phyloP scores from a whole-genome alignment of 2,113 vertebrate species.

The Etheostoma spectabile region DNA sequence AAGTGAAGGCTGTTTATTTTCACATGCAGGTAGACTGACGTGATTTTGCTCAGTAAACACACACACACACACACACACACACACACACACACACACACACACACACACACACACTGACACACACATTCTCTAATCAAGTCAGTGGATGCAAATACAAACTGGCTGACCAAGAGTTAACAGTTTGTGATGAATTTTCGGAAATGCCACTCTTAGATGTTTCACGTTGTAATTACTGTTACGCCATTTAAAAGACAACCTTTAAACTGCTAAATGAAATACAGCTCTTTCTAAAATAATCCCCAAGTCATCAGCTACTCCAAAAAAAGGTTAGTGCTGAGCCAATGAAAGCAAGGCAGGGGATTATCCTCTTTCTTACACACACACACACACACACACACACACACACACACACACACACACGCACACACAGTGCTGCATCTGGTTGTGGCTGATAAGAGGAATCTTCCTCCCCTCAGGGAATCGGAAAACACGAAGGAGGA shows the following conservation, averaged over 20 bases:
- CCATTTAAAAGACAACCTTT: slow-evolving; percentile 64
- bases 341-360: slow-evolving; percentile 67
- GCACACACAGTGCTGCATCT: slow-evolving; percentile 64
- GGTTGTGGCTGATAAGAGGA: slow-evolving; percentile 79
- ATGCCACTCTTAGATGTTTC: slow-evolving; percentile 58
- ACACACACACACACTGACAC: slow-evolving; percentile 27
- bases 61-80: slow-evolving; percentile 12
- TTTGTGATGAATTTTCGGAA: slow-evolving; percentile 58
- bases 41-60: slow-evolving; percentile 8
- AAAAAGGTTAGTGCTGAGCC: slow-evolving; percentile 62
- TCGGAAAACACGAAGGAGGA: slow-evolving; percentile 61
- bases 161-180: slow-evolving; percentile 33
- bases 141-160: slow-evolving; percentile 26
- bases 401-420: slow-evolving; percentile 25
- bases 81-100: slow-evolving; percentile 35
- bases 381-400: slow-evolving; percentile 23
- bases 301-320: slow-evolving; percentile 65
- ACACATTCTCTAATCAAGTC: slow-evolving; percentile 21
- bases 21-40: slow-evolving; percentile 27
- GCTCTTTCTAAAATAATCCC: slow-evolving; percentile 57
- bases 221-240: slow-evolving; percentile 56
- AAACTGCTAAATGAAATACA: slow-evolving; percentile 49
- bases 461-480: slow-evolving; percentile 70
- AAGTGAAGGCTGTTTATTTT: slow-evolving; percentile 18
- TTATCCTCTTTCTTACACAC: slow-evolving; percentile 54